Evolutionary conservation across 2,888 invertebrate species (phyloP).

Genomic region (Eulithis prunata): DNA sequence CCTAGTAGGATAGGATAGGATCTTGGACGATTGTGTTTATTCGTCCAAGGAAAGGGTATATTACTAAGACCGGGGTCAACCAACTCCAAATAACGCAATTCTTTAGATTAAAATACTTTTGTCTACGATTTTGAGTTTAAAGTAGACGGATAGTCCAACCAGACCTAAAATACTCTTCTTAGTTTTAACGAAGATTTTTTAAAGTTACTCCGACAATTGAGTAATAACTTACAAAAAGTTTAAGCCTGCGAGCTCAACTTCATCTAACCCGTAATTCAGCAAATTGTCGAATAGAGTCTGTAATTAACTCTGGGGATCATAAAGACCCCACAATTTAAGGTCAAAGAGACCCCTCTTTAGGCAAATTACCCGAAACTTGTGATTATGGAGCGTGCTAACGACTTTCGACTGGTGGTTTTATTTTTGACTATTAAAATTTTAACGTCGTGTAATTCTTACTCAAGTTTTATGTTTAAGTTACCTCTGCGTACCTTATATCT

Average conservation of each 20-base stretch:
- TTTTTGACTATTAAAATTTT: slow-evolving; percentile 31
- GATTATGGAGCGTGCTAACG: slow-evolving; percentile 33
- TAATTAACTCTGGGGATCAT: slow-evolving; percentile 37
- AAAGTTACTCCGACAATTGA: neutral
- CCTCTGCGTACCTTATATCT: neutral
- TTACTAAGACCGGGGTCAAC: too few relatives aligned
- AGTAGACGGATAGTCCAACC: too few relatives aligned
- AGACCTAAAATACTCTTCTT: too few relatives aligned
- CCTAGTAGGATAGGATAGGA: too few relatives aligned
- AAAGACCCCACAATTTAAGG: slow-evolving; percentile 36
- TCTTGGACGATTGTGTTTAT: too few relatives aligned
- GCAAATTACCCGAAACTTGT: slow-evolving; percentile 35
- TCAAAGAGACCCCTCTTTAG: slow-evolving; percentile 35
- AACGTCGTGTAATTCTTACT: slow-evolving; percentile 14
- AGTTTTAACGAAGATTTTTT: too few relatives aligned
- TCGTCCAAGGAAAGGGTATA: too few relatives aligned
- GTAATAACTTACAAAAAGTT: slow-evolving; percentile 19
- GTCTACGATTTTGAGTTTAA: too few relatives aligned
- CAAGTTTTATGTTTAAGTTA: slow-evolving; percentile 7
- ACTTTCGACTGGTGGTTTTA: slow-evolving; percentile 23
- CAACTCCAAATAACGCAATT: too few relatives aligned
- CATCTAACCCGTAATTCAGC: slow-evolving; percentile 25
- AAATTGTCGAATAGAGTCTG: slow-evolving; percentile 38
- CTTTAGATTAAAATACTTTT: too few relatives aligned
- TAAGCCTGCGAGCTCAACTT: slow-evolving; percentile 1